Base-by-base conservation (phyloP, 2,797 vertebrate genomes). In the Sebastes vulpes region DNA sequence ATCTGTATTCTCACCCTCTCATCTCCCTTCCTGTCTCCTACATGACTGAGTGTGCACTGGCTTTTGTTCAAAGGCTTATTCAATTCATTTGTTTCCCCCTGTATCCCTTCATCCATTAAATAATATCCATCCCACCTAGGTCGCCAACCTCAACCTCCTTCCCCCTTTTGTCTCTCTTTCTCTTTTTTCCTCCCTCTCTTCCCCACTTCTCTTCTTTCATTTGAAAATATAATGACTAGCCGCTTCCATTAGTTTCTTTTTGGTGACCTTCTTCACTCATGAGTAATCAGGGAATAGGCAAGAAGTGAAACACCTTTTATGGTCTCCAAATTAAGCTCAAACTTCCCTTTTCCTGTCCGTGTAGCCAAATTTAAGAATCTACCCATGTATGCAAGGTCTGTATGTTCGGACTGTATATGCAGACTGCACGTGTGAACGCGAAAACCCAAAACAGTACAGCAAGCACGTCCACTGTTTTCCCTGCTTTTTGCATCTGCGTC, bases 1-100 rank as follows among this genome's bases (percentile, higher is more conserved):
- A 90, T 92, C 73, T 88, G 87, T 88, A 84, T 93, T 90, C 84
- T 74, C 69, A 57, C 23, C 72, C 66, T 87, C 72, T 79, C 68
- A 21, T 82, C 76, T 71, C 65, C 26, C 65, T 48, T 60, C 54
- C 65, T 56, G 26, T 87, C 71, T 88, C 69, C 66, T 72, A 65
- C 72, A 74, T 72, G 79, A 85, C 72, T 72, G 73, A 73, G 28
- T 60, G 56, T 67, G 54, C 73, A 2, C 66, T 69, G 57, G 61
- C 69, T 83, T 89, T 79, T 87, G 67, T 89, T 88, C 64, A 86
- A 68, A 76, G 70, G 28, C 75, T 75, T 85, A 65, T 90, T 77
- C 63, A 66, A 46, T 88, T 84, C 20, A 81, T 85, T 87, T 84
- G 61, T 84, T 58, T 84, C 64, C 63, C 61, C 31, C 20, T 9